These are phyloP conservation scores for Acanthosepion esculentum DNA, from an alignment of 2,888 invertebrate genomes.

Conservation along the genomic window DNA sequence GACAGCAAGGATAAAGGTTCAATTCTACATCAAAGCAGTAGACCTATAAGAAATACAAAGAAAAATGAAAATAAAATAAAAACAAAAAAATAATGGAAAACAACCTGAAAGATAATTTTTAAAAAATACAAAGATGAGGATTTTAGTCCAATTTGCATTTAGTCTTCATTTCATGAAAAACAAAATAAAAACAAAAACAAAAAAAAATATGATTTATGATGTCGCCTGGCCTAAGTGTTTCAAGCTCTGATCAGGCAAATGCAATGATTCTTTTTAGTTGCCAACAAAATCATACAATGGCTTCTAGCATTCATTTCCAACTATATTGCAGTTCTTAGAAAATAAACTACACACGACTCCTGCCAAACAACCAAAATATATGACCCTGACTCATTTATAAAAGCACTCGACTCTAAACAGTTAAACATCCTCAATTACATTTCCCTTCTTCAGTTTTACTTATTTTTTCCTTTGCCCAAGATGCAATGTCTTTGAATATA, in stretches of 20 bases:
- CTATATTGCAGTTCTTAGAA: background rate
- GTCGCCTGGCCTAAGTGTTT: background rate
- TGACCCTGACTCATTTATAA: constrained; percentile 1
- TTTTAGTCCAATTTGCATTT: background rate
- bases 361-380: constrained; percentile 5
- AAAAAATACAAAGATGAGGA: no score
- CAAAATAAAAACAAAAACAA: background rate
- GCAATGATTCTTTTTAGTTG: background rate
- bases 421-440: constrained; percentile 11
- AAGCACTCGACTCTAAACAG: constrained; percentile 11
- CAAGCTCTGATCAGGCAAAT: background rate
- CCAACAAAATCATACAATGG: background rate
- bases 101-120: no score
- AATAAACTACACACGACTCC: constrained; percentile 2
- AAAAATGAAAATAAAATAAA: no score
- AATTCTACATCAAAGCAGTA: no score
- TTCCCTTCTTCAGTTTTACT: background rate
- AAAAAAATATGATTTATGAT: background rate
- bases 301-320: background rate
- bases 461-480: background rate
- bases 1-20: no score
- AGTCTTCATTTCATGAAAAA: background rate
- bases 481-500: constrained; percentile 14
- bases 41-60: no score
- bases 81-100: no score